Conservation (phyloP, 1,140 invertebrate genomes). For the Kradibia gibbosae region DNA sequence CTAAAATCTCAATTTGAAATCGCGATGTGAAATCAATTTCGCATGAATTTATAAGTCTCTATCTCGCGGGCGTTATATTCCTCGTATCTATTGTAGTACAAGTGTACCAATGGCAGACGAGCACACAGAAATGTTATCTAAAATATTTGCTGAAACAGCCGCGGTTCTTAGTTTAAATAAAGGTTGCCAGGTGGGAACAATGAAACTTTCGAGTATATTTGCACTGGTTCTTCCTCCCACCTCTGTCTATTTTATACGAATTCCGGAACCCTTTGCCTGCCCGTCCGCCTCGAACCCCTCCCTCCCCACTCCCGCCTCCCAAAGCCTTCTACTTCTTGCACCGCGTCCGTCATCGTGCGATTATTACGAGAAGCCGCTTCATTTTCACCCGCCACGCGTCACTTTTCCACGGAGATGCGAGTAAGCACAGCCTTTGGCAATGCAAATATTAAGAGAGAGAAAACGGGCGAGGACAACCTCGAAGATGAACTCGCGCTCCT, state of each 20-base stretch:
- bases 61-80: neutral
- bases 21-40: conserved; percentile 37
- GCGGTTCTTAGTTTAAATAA: conserved; percentile 33
- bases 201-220: neutral
- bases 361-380: neutral
- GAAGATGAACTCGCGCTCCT: neutral
- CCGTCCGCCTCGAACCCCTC: no score
- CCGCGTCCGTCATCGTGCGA: neutral
- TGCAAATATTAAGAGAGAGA: conserved; percentile 4
- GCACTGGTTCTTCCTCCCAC: neutral
- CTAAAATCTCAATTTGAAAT: conserved; percentile 10
- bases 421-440: neutral
- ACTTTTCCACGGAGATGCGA: neutral
- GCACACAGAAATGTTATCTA: neutral
- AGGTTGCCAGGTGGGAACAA: neutral
- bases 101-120: neutral
- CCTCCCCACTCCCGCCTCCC: no score
- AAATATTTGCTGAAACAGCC: conserved; percentile 26
- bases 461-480: neutral
- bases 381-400: neutral
- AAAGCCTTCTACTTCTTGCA: no score
- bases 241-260: neutral
- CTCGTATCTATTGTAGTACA: neutral
- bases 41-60: conserved; percentile 6
- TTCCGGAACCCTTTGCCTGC: neutral